A percentile compares a stretch with the other conserved stretches of the same genome.
Evolutionary conservation across 2,113 vertebrate genomes (phyloP).

Genomic region (Corythoichthys haematopterus): DNA sequence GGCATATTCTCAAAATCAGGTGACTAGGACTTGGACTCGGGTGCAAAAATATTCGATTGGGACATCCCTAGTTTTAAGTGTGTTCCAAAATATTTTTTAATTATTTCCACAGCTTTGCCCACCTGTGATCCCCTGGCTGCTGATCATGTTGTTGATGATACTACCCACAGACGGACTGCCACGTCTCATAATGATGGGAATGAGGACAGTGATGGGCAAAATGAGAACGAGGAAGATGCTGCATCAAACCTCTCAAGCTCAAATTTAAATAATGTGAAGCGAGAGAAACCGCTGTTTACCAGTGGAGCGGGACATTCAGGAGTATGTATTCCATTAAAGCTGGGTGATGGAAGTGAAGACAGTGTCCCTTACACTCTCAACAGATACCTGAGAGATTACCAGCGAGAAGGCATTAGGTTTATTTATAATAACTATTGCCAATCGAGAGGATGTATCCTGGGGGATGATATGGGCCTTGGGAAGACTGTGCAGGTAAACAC

Average conservation of each 20-base stretch:
- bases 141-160: slow-evolving; percentile 68
- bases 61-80: too few species aligned
- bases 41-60: too few species aligned
- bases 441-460: slow-evolving; percentile 87
- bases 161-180: slow-evolving; percentile 66
- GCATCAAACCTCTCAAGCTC: slow-evolving; percentile 64
- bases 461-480: slow-evolving; percentile 97
- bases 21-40: too few species aligned
- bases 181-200: slow-evolving; percentile 59
- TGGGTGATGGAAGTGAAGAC: slow-evolving; percentile 66
- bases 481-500: slow-evolving; percentile 90
- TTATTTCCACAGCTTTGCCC: slow-evolving; percentile 33
- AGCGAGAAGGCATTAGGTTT: slow-evolving; percentile 86
- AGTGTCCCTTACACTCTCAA: slow-evolving; percentile 90
- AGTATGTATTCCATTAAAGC: slow-evolving; percentile 66
- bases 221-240: slow-evolving; percentile 29
- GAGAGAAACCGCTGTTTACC: slow-evolving; percentile 87
- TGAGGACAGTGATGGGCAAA: slow-evolving; percentile 64
- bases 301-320: slow-evolving; percentile 58
- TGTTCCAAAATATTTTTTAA: background rate
- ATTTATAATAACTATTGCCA: slow-evolving; percentile 78
- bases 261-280: slow-evolving; percentile 10
- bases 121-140: slow-evolving; percentile 69
- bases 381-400: slow-evolving; percentile 91
- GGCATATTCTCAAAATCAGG: too few species aligned